Base-by-base conservation (phyloP, 2,888 invertebrate species). In the Atrina japonica region DNA sequence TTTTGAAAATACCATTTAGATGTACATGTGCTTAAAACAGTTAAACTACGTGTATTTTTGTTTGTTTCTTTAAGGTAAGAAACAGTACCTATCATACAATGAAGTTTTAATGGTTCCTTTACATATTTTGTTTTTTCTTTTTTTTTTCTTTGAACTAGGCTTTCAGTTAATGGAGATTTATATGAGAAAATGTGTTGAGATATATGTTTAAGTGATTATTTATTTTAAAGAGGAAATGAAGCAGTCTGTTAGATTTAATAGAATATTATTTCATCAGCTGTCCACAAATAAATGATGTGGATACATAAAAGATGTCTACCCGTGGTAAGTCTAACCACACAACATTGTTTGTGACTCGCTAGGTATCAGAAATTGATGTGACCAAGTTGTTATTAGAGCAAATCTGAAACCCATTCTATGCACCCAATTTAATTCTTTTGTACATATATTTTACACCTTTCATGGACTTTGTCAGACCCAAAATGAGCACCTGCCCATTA, bases 341-440 rank as follows among this genome's bases (percentile, higher is more conserved):
- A 52, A 63, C 40, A 63, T 52, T 63, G 52, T 41, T 52, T 49
- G 49, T 18, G 18, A 23, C 49, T 35, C 11, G 35, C 35, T 35
- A 35, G 35, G 35, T 11, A 35, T 35, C 35, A 35, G 35, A 35
- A 11, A 35, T 40, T 61, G 67, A 72, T 63, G 71, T 41, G 29
- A 43, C 30, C 40, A 25, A 49, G 47, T n/a, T 72, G 63, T 72
- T 50, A 72, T 72, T 67, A 72, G 52, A 60, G 71, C 47, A 29
- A 53, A 72, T 56, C 30, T 55, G 66, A 72, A 56, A 66, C 71
- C 63, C 61, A 63, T 72, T 72, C 66, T 72, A 60, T 67, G 66
- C 66, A 64, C 45, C 64, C 67, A 58, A 67, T 72, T 72, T 72
- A 69, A 69, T 69, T 64, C 63, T 23, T 69, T 69, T 63, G 43